Conservation (phyloP, 2,113 vertebrate species). For the Laticauda colubrina region DNA sequence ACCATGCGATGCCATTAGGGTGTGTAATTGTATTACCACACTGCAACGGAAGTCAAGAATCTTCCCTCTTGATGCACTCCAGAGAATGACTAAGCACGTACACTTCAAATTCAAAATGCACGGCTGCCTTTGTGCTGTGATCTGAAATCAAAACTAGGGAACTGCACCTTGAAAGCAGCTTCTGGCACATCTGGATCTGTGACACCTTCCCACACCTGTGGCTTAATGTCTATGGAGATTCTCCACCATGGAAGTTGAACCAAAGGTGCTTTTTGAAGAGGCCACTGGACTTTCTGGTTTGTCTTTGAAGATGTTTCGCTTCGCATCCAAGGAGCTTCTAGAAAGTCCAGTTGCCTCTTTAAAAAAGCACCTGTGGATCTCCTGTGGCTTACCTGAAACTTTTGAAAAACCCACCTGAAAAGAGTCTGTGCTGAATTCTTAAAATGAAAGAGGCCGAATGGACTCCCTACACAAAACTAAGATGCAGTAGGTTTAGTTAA, state of each 20-base stretch:
- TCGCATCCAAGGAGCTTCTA: too few species aligned
- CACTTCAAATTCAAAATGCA: not conserved
- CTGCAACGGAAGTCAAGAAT: slow-evolving; percentile 46
- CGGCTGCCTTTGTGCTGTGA: not conserved
- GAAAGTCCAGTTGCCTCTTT: too few species aligned
- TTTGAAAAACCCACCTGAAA: not conserved
- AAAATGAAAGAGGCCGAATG: not conserved
- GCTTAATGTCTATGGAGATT: too few species aligned
- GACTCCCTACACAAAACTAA: not conserved
- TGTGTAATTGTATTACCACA: slow-evolving; percentile 49
- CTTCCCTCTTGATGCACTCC: not conserved
- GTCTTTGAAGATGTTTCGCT: too few species aligned
- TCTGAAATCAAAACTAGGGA: slow-evolving; percentile 8
- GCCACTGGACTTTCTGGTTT: too few species aligned
- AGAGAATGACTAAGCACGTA: not conserved
- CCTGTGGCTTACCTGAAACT: not conserved
- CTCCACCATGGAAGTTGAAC: too few species aligned
- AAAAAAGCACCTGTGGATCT: too few species aligned
- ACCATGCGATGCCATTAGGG: slow-evolving; percentile 11
- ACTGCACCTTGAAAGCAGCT: not conserved
- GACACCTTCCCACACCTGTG: too few species aligned
- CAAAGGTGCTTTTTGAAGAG: too few species aligned
- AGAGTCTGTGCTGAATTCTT: not conserved
- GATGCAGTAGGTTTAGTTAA: not conserved
- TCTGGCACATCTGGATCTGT: not conserved